Evolutionary conservation across 2,113 vertebrate species (phyloP), one percentile per base, ranked within the genome.

Genomic region (Pongo abelii): DNA sequence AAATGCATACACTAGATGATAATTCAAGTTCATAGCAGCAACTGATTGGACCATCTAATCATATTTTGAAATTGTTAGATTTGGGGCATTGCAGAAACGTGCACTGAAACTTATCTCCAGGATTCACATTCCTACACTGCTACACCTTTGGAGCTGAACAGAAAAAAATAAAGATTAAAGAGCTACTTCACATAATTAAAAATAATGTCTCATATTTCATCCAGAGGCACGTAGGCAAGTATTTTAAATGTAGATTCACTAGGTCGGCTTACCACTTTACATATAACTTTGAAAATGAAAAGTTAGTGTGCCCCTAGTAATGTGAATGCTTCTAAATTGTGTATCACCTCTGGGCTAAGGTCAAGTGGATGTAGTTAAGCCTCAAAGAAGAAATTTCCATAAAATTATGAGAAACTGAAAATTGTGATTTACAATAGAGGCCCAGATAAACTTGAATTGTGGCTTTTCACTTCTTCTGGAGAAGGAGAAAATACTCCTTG

Each of bases 361-460:
- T 90, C 80, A 95, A 95, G 64, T 59, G 22, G 40, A 96, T 93
- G 27, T 72, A 95, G 75, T 77, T 95, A 93, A 95, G 27, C 9
- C 93, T 94, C 93, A 95, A 96, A 96, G 67, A 91, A 94, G 50
- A 93, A 91, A 97, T 94, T 87, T 96, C 55, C 70, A 88, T 92
- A 91, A 97, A 97, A 95, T 87, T 94, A 94, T 80, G 23, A 93
- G 81, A 95, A 97, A 93, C 43, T 80, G 30, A 95, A 97, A 96
- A 84, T 72, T 87, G 79, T 70, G 43, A 77, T 96, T 94, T 90
- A 52, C 74, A 74, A 64, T 38, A 90, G 43, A 92, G 78, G 23
- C 50, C 50, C 84, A 38, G 8, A 92, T 70, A 96, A 96, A 94
- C n/a, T 93, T 84, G 93, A 92, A 96, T 94, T 93, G 91, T 67